Base-by-base conservation (phyloP, 2,797 vertebrate genomes). In the Balearica regulorum region DNA sequence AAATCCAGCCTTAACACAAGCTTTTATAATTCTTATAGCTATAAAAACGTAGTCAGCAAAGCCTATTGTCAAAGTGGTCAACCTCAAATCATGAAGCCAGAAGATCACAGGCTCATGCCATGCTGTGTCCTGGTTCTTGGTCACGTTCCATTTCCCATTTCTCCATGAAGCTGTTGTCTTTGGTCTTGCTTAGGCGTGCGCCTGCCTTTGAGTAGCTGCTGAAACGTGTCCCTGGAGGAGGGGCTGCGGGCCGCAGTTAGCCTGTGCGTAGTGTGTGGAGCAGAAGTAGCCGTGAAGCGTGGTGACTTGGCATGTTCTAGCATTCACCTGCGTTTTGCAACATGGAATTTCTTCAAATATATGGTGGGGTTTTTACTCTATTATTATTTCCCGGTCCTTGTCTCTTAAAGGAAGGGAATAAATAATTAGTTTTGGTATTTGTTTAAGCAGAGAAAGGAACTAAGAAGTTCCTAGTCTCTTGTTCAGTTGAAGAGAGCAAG, bases 151-250 rank as follows among this genome's bases (percentile, higher is more conserved):
- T 43, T 49, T 75, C 53, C 70, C 68, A 14, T 43, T 49, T 75
- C 53, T 71, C 82, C 13, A 29, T n/a, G 62, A 16, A 35, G 73
- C 49, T 21, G 16, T 33, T 46, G 35, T 24, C 48, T 77, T 44
- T 6, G 8, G 20, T 37, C 1, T 0, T 26, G 22, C 18, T 35
- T 18, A 37, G 54, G 62, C 7, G n/a, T 35, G 0, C 2, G 3
- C 26, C n/a, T 72, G n/a, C 69, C 49, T 41, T 46, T 20, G 35
- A 41, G 54, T 1, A 48, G 43, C 68, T 18, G 0, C 55, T 6
- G 15, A n/a, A 22, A 8, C 1, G 0, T 10, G 55, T 28, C 35
- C 35, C 29, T 20, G 69, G 49, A 21, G 62, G 3, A 1, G 43
- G 33, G 48, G 26, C 46, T 17, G 39, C 21, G 2, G 46, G 61